These are phyloP conservation scores for Polydesmus complanatus DNA, from an alignment of 2,888 invertebrate species.

Conservation along the genomic window DNA sequence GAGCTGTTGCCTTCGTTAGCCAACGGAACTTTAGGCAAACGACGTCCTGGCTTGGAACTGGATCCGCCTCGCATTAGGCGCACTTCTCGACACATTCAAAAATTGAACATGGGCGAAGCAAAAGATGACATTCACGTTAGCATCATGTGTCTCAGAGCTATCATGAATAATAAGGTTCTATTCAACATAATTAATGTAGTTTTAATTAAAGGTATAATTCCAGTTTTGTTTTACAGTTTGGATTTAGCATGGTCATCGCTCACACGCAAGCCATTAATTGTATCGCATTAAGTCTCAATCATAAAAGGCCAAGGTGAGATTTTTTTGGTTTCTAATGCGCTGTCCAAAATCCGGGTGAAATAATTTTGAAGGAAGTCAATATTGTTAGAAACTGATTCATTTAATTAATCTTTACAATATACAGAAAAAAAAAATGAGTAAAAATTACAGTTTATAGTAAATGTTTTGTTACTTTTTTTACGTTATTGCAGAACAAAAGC, in stretches of 20 bases:
- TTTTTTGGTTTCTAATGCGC: too few relatives aligned
- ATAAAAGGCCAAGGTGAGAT: constrained; percentile 68
- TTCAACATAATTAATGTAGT: background rate
- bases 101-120: constrained; percentile 85
- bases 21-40: constrained; percentile 11
- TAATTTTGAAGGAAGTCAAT: too few relatives aligned
- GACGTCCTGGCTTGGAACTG: constrained; percentile 31
- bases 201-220: background rate
- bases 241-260: constrained; percentile 97
- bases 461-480: too few relatives aligned
- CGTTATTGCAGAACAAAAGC: constrained; percentile 68
- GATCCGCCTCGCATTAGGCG: constrained; percentile 57
- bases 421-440: too few relatives aligned
- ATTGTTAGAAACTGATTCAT: too few relatives aligned
- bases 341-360: too few relatives aligned
- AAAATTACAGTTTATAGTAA: too few relatives aligned
- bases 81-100: constrained; percentile 64
- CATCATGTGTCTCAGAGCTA: constrained; percentile 96
- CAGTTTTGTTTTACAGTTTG: constrained; percentile 55
- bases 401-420: too few relatives aligned
- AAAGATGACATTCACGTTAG: constrained; percentile 98
- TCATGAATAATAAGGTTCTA: constrained; percentile 91
- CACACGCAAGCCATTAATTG: constrained; percentile 97
- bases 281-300: constrained; percentile 90
- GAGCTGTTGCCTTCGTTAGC: constrained; percentile 43